These are phyloP conservation scores for Trypoxylon attenuatum DNA, from an alignment of 2,888 invertebrate species.

Conservation along the genomic window DNA sequence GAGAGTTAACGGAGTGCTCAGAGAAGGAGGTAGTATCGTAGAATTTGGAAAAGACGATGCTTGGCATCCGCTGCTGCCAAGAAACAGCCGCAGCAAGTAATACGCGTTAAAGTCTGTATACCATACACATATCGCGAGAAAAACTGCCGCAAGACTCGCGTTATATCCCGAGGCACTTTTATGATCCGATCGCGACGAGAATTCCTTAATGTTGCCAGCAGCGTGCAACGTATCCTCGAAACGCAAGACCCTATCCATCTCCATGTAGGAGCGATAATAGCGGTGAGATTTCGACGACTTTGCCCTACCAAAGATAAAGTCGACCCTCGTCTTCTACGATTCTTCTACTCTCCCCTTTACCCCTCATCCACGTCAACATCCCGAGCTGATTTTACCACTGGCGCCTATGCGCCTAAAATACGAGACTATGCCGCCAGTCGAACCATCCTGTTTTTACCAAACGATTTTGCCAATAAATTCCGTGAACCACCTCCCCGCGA, in stretches of 20 bases:
- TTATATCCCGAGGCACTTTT: slow-evolving; percentile 16
- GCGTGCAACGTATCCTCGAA: too few relatives aligned
- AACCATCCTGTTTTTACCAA: too few relatives aligned
- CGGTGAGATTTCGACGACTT: neutral
- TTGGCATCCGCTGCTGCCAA: slow-evolving; percentile 38
- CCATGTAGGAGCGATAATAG: neutral
- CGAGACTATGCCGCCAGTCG: too few relatives aligned
- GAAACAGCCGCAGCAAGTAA: slow-evolving; percentile 38
- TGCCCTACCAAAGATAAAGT: neutral
- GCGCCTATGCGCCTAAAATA: too few relatives aligned
- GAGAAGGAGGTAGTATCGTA: too few relatives aligned
- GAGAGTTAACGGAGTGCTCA: too few relatives aligned
- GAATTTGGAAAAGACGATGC: slow-evolving; percentile 10
- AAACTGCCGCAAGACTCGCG: slow-evolving; percentile 8
- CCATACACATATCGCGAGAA: slow-evolving; percentile 16
- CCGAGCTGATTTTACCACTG: too few relatives aligned
- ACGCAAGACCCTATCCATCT: neutral
- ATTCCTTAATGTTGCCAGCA: slow-evolving; percentile 11
- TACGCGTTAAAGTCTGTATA: slow-evolving; percentile 20
- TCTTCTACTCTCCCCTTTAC: neutral
- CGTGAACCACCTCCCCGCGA: too few relatives aligned
- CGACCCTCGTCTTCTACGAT: neutral
- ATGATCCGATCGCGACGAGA: slow-evolving; percentile 19
- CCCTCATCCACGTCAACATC: too few relatives aligned
- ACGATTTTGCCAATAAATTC: too few relatives aligned